Conservation (phyloP, 2,888 invertebrate genomes). For the Petrolisthes manimaculis region DNA sequence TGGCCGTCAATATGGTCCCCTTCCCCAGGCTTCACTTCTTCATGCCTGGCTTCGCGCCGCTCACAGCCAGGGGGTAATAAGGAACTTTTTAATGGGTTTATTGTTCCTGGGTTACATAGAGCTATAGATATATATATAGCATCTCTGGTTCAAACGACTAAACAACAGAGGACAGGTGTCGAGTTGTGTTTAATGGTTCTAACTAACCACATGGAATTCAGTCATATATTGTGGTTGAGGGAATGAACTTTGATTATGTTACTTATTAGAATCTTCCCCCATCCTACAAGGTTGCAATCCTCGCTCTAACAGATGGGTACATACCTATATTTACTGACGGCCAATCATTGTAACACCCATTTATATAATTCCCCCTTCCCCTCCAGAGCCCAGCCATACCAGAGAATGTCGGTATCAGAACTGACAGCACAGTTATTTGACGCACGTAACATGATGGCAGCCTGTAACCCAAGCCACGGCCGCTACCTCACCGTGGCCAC, state of each 20-base stretch:
- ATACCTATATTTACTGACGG: no score
- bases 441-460: constrained; percentile 77
- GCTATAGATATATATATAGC: no score
- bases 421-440: constrained; percentile 78
- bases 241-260: not conserved
- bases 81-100: no score
- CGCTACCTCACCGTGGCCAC: constrained; percentile 76
- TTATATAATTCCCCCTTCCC: not conserved
- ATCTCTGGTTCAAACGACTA: no score
- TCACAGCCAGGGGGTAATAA: constrained; percentile 60
- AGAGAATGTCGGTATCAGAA: constrained; percentile 80
- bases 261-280: no score
- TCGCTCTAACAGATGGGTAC: no score
- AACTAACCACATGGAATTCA: no score
- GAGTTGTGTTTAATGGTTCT: no score
- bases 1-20: constrained; percentile 73
- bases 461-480: constrained; percentile 75
- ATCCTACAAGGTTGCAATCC: no score
- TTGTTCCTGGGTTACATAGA: not conserved
- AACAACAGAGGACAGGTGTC: no score
- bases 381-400: constrained; percentile 74
- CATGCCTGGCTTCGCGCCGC: constrained; percentile 70
- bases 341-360: not conserved
- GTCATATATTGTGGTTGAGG: no score
- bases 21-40: constrained; percentile 74